Evolutionary conservation across 2,113 vertebrate species (phyloP), one percentile per base, ranked within the genome.

Genomic region (Lagenorhynchus albirostris): DNA sequence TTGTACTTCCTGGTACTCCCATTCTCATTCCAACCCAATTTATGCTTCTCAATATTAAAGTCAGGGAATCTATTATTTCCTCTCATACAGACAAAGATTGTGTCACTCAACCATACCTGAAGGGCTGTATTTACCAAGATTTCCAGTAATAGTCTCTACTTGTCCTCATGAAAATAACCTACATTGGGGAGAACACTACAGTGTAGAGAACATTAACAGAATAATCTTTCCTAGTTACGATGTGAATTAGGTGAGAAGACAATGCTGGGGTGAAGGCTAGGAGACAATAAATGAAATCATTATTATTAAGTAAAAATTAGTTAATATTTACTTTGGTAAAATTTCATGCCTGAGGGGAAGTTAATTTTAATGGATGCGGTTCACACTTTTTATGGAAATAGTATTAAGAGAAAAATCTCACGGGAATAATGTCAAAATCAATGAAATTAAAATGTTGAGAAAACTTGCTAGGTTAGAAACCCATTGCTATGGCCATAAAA

Each of bases 221-320:
- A 67, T 71, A 84, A 92, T 70, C 13, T 70, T 44, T 92, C 13
- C 79, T 38, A 79, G 6, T 68, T 91, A 68, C 11, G 17, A 29
- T 89, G 38, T 88, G 38, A 73, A 81, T 58, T 91, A 92, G 15
- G n/a, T 26, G 23, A 92, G 68, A 90, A 92, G 65, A 84, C n/a
- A 91, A 58, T 36, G 7, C 82, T 86, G 33, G 44, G 26, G 33
- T 65, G 36, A 95, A 91, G 23, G 29, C 21, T 23, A 89, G 68
- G 26, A n/a, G 50, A 95, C 68, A 96, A 87, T 29, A 92, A 95
- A 74, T 36, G 20, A 63, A 90, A 90, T 74, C 36, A 89, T 74
- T 79, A 44, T 80, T 91, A 80, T 77, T 95, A 96, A 94, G 63
- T 91, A 17, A 96, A 96, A 92, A 92, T 80, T 94, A 96, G 77